These are phyloP conservation scores for Ceryle rudis DNA, from an alignment of 2,797 vertebrate genomes.

Conservation along the genomic window DNA sequence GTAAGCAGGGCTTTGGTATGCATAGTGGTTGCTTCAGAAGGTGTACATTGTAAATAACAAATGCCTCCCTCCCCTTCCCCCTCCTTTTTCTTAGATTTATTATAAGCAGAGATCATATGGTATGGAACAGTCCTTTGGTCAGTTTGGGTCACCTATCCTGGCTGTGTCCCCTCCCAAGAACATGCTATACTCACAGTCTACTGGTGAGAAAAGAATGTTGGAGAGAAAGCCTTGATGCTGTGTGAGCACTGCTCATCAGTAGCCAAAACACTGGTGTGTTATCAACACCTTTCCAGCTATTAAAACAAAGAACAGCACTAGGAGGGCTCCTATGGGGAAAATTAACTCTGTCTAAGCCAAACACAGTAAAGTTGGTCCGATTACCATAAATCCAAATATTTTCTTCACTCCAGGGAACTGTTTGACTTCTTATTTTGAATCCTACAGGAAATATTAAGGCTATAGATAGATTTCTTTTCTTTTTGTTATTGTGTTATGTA, in stretches of 20 bases:
- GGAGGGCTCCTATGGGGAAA: not conserved
- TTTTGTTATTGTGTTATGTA: not conserved
- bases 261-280: not conserved
- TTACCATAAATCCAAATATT: not conserved
- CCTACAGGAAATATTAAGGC: not conserved
- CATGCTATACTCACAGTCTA: too few relatives aligned
- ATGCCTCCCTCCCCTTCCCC: not conserved
- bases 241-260: too few relatives aligned
- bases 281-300: not conserved
- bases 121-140: too few relatives aligned
- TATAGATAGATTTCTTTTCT: not conserved
- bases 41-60: not conserved
- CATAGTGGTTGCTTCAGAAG: not conserved
- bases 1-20: not conserved
- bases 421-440: not conserved
- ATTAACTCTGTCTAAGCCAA: not conserved
- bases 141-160: too few relatives aligned
- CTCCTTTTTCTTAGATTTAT: not conserved
- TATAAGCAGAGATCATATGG: not conserved
- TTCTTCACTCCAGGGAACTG: not conserved
- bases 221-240: too few relatives aligned
- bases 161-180: too few relatives aligned
- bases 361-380: not conserved
- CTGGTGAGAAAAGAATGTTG: too few relatives aligned
- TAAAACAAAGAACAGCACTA: not conserved